Evolutionary conservation across 1,140 invertebrate species (phyloP).

Genomic region (Drosophila willistoni): DNA sequence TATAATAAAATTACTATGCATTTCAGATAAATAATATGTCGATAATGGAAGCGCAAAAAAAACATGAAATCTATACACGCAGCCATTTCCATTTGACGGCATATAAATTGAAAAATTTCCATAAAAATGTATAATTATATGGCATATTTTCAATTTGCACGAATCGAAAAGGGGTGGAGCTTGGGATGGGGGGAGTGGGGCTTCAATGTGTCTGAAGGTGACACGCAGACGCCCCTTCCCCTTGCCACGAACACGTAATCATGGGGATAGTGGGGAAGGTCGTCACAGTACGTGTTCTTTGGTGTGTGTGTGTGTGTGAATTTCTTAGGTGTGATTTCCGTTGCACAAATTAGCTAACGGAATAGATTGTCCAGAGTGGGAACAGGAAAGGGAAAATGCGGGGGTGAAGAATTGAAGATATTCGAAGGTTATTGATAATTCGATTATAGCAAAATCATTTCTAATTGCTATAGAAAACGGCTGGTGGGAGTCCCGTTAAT

Average conservation of each 20-base stretch:
- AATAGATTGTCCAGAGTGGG: neutral
- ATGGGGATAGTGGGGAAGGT: neutral
- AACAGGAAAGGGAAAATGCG: neutral
- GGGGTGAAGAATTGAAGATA: neutral
- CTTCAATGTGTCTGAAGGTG: constrained; percentile 1
- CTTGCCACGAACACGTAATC: constrained; percentile 15
- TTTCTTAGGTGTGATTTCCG: constrained; percentile 59
- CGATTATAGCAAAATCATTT: constrained; percentile 35
- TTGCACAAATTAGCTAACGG: constrained; percentile 56
- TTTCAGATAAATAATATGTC: neutral
- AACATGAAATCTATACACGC: constrained; percentile 55
- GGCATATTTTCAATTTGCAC: constrained; percentile 74
- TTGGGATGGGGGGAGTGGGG: neutral
- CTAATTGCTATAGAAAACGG: neutral
- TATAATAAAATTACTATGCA: neutral
- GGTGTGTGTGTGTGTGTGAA: constrained; percentile 1
- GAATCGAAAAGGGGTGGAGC: constrained; percentile 34
- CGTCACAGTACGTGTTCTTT: neutral
- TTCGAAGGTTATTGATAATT: constrained; percentile 49
- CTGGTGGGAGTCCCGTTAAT: neutral
- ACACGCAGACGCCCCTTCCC: neutral
- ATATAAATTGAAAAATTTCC: constrained; percentile 81
- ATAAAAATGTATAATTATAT: constrained; percentile 80
- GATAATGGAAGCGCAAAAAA: neutral
- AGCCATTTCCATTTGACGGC: constrained; percentile 69